These are phyloP conservation scores for Entomobrya multifasciata DNA, from an alignment of 2,888 invertebrate species.

Conservation along the genomic window DNA sequence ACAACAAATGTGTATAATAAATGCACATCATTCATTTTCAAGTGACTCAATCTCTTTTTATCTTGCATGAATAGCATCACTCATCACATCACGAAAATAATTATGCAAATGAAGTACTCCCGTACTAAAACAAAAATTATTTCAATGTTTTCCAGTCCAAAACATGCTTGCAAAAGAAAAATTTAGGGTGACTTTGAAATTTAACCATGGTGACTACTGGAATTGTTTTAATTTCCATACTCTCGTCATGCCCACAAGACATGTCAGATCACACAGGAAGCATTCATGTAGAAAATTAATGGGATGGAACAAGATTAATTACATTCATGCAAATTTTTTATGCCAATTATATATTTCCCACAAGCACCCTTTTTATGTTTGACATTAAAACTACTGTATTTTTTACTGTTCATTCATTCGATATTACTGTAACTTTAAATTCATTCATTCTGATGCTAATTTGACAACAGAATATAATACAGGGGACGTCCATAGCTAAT, in stretches of 20 bases:
- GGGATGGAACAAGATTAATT: constrained; percentile 6
- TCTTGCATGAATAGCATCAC: no score
- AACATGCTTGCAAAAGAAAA: no score
- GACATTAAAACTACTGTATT: no score
- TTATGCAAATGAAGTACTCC: constrained; percentile 27
- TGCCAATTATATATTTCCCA: constrained; percentile 13
- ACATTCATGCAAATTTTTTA: constrained; percentile 4
- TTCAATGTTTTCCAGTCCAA: no score
- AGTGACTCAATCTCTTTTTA: background rate
- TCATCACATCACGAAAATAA: constrained; percentile 41
- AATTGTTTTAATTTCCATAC: background rate
- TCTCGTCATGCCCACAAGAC: background rate
- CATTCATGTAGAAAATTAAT: background rate
- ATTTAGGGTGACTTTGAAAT: background rate
- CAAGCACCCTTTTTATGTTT: constrained; percentile 21
- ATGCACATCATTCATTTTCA: background rate
- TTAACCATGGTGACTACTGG: no score
- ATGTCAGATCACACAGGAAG: constrained; percentile 8
- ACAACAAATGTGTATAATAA: background rate
- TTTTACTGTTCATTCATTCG: no score
- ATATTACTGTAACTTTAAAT: no score
- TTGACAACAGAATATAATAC: no score
- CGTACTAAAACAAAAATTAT: no score
- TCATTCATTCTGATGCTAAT: no score
- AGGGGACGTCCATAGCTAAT: no score